Percentiles rank a stretch among this genome's conserved stretches.
Conservation (phyloP, 2,888 invertebrate species). For the Anoplius nigerrimus region DNA sequence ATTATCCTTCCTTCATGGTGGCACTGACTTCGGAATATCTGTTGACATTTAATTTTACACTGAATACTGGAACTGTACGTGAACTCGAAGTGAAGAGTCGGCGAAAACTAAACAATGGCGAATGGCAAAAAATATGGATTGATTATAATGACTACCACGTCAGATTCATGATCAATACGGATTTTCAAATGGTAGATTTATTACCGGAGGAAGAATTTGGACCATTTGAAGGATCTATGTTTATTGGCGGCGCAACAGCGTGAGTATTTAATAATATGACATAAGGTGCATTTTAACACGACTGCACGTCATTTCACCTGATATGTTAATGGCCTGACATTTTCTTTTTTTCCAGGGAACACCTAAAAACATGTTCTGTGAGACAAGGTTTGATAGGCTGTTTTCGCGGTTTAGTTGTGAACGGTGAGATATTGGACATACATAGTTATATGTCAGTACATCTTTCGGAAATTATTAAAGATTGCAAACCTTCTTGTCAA, state of each 20-base stretch:
- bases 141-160: slow-evolving; percentile 96
- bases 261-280: slow-evolving; percentile 78
- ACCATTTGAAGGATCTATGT: slow-evolving; percentile 95
- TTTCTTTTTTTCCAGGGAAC: slow-evolving; percentile 78
- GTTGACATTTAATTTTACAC: slow-evolving; percentile 91
- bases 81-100: slow-evolving; percentile 89
- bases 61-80: slow-evolving; percentile 88
- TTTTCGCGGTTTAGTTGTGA: slow-evolving; percentile 93
- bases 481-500: slow-evolving; percentile 95
- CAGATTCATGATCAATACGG: slow-evolving; percentile 93
- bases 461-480: slow-evolving; percentile 92
- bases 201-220: slow-evolving; percentile 92
- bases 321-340: background rate
- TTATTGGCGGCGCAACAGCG: slow-evolving; percentile 94
- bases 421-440: slow-evolving; percentile 92
- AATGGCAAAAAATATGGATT: slow-evolving; percentile 97
- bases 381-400: slow-evolving; percentile 95
- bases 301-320: background rate
- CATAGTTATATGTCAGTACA: slow-evolving; percentile 95
- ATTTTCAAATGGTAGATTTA: slow-evolving; percentile 91
- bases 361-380: slow-evolving; percentile 87
- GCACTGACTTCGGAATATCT: slow-evolving; percentile 90
- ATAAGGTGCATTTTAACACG: slow-evolving; percentile 9
- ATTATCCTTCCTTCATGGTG: slow-evolving; percentile 94
- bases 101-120: slow-evolving; percentile 90